These are phyloP conservation scores for Harpalus rubripes DNA, from an alignment of 2,888 invertebrate genomes.

Conservation along the genomic window DNA sequence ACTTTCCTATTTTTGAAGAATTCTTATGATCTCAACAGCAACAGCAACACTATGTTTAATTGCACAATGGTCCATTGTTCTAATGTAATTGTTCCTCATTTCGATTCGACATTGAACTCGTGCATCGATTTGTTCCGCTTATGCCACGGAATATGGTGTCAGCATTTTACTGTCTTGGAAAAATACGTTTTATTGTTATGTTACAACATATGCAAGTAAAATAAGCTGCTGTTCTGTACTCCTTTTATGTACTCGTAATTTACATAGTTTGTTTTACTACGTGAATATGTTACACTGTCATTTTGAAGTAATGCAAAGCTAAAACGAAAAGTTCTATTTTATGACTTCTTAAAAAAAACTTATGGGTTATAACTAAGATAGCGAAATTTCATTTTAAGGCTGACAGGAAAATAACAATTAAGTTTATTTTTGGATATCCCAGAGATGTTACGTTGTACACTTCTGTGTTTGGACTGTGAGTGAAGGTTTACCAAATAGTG, in stretches of 20 bases:
- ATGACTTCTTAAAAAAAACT: conserved; percentile 18
- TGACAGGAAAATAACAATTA: not conserved
- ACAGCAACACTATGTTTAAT: conserved; percentile 39
- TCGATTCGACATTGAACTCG: conserved; percentile 37
- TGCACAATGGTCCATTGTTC: conserved; percentile 36
- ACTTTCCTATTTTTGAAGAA: not conserved
- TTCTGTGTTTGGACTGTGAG: too few species aligned
- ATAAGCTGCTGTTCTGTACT: conserved; percentile 7
- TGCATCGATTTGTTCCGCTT: conserved; percentile 32
- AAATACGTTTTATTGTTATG: conserved; percentile 47
- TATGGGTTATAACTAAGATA: conserved; percentile 9
- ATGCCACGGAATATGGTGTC: conserved; percentile 27
- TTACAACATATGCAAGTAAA: conserved; percentile 8
- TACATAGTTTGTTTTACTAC: conserved; percentile 35
- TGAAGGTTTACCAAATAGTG: too few species aligned
- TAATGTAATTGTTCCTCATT: conserved; percentile 27
- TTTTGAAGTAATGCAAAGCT: not conserved
- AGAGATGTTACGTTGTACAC: not conserved
- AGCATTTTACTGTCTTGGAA: conserved; percentile 43
- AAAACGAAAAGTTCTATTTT: conserved; percentile 18
- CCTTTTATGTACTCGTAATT: conserved; percentile 44
- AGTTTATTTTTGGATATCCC: not conserved
- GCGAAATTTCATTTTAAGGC: not conserved
- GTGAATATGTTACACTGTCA: conserved; percentile 14
- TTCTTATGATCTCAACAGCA: conserved; percentile 24